Conservation (phyloP, 2,113 vertebrate species). For the Trogon melanurus region DNA sequence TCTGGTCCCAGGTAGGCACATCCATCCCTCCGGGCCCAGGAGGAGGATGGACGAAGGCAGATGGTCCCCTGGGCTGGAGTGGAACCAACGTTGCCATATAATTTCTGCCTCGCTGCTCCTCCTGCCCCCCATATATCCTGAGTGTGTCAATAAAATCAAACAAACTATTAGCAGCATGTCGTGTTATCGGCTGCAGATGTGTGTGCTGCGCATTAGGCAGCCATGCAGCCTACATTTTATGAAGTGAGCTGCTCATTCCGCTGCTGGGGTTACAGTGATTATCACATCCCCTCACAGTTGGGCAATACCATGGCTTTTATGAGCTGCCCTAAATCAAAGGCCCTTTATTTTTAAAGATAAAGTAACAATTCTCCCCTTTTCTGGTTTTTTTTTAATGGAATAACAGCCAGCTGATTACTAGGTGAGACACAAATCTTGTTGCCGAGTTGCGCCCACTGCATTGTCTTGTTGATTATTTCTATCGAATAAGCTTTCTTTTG, state of each 20-base stretch:
- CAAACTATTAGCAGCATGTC: slow-evolving; percentile 16
- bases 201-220: neutral
- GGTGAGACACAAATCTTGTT: slow-evolving; percentile 38
- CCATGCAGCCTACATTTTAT: slow-evolving; percentile 35
- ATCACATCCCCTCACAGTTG: slow-evolving; percentile 34
- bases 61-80: neutral
- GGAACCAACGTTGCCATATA: neutral
- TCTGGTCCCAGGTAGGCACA: neutral
- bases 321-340: slow-evolving; percentile 34
- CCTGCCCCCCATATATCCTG: neutral
- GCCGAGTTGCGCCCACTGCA: neutral
- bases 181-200: neutral
- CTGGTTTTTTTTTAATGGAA: neutral
- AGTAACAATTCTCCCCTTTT: slow-evolving; percentile 2
- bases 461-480: slow-evolving; percentile 56
- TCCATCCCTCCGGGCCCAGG: neutral
- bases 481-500: slow-evolving; percentile 28
- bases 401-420: slow-evolving; percentile 29
- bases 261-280: slow-evolving; percentile 11
- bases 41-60: neutral
- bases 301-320: neutral
- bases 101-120: slow-evolving; percentile 22
- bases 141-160: slow-evolving; percentile 53
- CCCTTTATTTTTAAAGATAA: slow-evolving; percentile 18
- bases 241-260: neutral